Evolutionary conservation across 2,888 invertebrate genomes (phyloP), one percentile per base, ranked within the genome.

Genomic region (Erebia palarica): DNA sequence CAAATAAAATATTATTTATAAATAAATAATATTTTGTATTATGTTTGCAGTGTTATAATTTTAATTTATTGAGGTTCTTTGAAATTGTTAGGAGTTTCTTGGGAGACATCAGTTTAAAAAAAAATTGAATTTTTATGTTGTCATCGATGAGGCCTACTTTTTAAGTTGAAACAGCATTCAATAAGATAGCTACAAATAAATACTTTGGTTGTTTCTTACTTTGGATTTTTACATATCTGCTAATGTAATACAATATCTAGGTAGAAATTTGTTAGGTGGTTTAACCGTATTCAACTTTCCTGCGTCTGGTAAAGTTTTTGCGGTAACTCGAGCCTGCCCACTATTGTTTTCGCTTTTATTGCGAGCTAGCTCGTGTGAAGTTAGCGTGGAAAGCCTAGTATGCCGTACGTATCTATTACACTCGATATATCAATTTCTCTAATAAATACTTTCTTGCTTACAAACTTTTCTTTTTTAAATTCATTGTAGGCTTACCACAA

Each of bases 311-410:
- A 66, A 57, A 44, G 57, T 66, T 66, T 66, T 58, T 66, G 57
- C 65, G 16, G 65, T 66, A 66, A 66, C 57, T n/a, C 1, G 66
- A 66, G 57, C 57, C 66, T 36, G 36, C 55, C 55, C 18, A 49
- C 70, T 74, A 81, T 83, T 79, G 81, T 80, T 80, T 80, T 81
- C 76, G 80, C 79, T 84, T 83, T 84, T 82, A 80, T 79, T 57
- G 42, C 66, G 76, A 74, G 77, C 78, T 74, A 76, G 69, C 76
- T 77, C 82, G 84, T 86, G 86, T 83, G 85, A 87, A 88, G 82
- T 51, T 65, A 42, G 65, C 64, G 63, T 75, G 70, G 71, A 77
- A 75, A 75, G 73, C 67, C 63, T 55, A 68, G 64, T 18, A 16
- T 47, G 47, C 9, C 58, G 65, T 49, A 44, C 47, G 57, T 66